Evolutionary conservation across 2,888 invertebrate species (phyloP).

Genomic region (Cantharis nigra): DNA sequence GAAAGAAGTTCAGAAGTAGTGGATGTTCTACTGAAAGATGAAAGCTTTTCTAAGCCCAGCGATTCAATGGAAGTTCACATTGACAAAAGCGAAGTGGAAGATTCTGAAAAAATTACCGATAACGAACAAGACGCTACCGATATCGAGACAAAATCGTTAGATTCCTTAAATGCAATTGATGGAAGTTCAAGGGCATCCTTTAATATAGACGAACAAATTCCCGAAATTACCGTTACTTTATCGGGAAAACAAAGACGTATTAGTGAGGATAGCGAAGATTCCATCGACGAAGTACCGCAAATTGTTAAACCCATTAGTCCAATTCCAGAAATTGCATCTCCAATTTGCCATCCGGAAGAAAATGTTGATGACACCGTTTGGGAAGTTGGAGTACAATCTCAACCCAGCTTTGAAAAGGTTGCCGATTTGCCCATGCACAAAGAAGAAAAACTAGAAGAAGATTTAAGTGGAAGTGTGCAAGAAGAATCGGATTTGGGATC

Average conservation of each 20-base stretch:
- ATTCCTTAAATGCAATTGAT: conserved; percentile 43
- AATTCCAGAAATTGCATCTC: conserved; percentile 35
- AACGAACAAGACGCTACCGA: conserved; percentile 52
- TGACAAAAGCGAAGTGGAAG: conserved; percentile 59
- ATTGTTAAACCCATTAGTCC: conserved; percentile 12
- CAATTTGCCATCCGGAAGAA: conserved; percentile 56
- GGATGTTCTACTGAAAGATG: conserved; percentile 30
- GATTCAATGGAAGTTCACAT: conserved; percentile 59
- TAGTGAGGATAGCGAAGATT: conserved; percentile 54
- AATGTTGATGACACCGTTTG: conserved; percentile 58
- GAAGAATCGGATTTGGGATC: conserved; percentile 54
- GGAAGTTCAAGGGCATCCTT: conserved; percentile 41
- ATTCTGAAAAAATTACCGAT: conserved; percentile 57
- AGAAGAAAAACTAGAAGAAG: conserved; percentile 47
- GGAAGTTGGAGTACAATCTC: conserved; percentile 58
- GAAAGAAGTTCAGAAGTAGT: conserved; percentile 38
- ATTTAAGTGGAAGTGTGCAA: conserved; percentile 46
- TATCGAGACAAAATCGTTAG: conserved; percentile 49
- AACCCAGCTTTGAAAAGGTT: conserved; percentile 49
- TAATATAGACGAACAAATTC: conserved; percentile 45
- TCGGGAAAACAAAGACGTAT: conserved; percentile 54
- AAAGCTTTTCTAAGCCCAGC: conserved; percentile 49
- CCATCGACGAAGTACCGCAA: conserved; percentile 35
- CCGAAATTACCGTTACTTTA: conserved; percentile 54
- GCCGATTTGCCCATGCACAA: conserved; percentile 45